Conservation (phyloP, 2,797 vertebrate species). For the Streptopelia turtur region DNA sequence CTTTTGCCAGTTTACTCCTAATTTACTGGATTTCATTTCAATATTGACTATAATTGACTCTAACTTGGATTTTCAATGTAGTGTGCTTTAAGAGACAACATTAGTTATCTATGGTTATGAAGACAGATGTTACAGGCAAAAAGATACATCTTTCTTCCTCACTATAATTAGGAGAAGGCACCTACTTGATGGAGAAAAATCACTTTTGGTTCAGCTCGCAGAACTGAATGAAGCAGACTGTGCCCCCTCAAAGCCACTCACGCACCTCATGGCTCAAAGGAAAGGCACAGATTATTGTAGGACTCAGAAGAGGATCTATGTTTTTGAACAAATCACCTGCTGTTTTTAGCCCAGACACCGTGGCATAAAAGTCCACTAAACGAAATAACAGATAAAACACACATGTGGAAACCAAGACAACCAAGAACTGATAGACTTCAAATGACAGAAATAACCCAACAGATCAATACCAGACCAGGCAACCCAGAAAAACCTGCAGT, state of each 20-base stretch:
- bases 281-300: background rate
- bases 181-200: background rate
- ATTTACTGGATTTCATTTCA: background rate
- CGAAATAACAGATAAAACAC: background rate
- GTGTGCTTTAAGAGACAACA: background rate
- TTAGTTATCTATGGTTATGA: background rate
- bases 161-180: background rate
- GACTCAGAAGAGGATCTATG: background rate
- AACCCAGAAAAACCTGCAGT: background rate
- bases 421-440: slow-evolving; percentile 6
- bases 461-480: slow-evolving; percentile 4
- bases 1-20: background rate
- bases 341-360: background rate
- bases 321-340: background rate
- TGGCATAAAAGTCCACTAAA: background rate
- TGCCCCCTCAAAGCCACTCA: background rate
- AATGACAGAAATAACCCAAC: slow-evolving; percentile 10
- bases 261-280: background rate
- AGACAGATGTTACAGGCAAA: background rate
- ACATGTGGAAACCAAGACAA: slow-evolving; percentile 41
- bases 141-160: background rate
- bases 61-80: background rate
- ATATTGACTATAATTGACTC: background rate
- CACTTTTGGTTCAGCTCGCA: background rate
- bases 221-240: background rate